Conservation (phyloP, 2,888 invertebrate genomes). For the Eupithecia tripunctaria region DNA sequence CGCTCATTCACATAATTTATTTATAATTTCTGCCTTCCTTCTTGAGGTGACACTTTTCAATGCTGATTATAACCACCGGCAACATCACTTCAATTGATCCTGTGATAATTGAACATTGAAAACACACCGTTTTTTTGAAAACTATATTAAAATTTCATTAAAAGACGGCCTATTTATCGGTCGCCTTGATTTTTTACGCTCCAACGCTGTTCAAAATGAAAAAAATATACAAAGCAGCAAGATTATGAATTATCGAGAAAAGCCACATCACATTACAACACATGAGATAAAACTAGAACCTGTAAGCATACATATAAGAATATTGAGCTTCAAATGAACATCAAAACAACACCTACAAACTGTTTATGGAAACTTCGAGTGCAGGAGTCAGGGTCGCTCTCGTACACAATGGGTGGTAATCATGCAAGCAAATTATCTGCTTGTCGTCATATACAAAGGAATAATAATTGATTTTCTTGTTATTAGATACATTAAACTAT, state of each 20-base stretch:
- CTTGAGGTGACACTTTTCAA: background rate
- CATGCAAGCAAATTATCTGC: conserved; percentile 50
- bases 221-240: background rate
- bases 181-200: background rate
- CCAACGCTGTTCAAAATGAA: background rate
- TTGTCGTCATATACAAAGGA: conserved; percentile 40
- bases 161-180: no score
- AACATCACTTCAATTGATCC: no score
- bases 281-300: background rate
- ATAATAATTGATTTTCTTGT: conserved; percentile 27
- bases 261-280: background rate
- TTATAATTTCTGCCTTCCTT: background rate
- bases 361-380: conserved; percentile 52
- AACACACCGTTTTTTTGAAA: background rate
- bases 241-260: background rate
- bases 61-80: background rate
- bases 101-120: no score
- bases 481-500: conserved; percentile 12
- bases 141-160: no score
- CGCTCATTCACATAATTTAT: background rate
- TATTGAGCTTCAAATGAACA: conserved; percentile 11
- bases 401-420: conserved; percentile 62
- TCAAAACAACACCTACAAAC: conserved; percentile 21
- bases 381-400: conserved; percentile 54
- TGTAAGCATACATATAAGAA: conserved; percentile 21